Percentiles rank a stretch among this genome's conserved stretches.
Evolutionary conservation across 2,113 vertebrate genomes (phyloP).

Genomic region (Nerophis lumbriciformis): DNA sequence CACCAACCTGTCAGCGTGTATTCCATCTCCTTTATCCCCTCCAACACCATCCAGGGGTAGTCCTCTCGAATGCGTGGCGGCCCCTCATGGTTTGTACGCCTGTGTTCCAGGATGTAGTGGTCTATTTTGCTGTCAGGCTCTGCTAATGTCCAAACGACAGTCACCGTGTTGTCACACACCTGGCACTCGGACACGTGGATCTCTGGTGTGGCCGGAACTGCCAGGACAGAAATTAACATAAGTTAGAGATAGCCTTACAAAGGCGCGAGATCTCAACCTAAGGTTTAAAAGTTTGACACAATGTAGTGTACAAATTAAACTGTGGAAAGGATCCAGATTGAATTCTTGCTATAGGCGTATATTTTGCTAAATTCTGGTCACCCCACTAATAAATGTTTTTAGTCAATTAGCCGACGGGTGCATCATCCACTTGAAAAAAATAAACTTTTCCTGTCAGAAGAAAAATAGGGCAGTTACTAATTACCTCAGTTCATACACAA

Average conservation of each 20-base stretch:
- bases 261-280: not conserved
- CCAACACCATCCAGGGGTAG: conserved; percentile 94
- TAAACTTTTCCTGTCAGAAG: too few relatives aligned
- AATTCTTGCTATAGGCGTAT: too few relatives aligned
- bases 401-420: too few relatives aligned
- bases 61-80: conserved; percentile 86
- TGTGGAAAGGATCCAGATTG: too few relatives aligned
- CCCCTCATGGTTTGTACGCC: conserved; percentile 88
- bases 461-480: too few relatives aligned
- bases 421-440: too few relatives aligned
- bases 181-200: conserved; percentile 82
- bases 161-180: conserved; percentile 90
- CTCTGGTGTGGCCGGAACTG: conserved; percentile 87
- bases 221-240: not conserved
- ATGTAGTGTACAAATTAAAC: too few relatives aligned
- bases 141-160: conserved; percentile 79
- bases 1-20: conserved; percentile 79
- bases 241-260: not conserved
- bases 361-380: too few relatives aligned
- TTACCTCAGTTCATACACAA: too few relatives aligned
- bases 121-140: conserved; percentile 88
- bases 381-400: too few relatives aligned
- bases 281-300: not conserved
- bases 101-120: conserved; percentile 88
- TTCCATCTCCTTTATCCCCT: conserved; percentile 83